Evolutionary conservation across 2,797 vertebrate genomes (phyloP).

Genomic region (Hoplostethus atlanticus): DNA sequence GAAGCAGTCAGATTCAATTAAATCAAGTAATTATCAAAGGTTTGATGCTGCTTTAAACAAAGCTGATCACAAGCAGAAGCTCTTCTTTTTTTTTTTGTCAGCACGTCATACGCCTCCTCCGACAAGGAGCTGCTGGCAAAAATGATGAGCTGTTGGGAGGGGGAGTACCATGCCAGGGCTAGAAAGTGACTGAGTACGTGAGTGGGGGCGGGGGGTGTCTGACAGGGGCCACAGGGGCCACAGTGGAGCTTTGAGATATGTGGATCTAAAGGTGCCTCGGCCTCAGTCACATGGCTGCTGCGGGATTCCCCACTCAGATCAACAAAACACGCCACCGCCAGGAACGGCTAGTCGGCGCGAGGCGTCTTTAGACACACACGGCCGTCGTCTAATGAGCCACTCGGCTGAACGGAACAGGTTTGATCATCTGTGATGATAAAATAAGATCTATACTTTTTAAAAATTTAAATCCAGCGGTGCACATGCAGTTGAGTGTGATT

Average conservation of each 20-base stretch:
- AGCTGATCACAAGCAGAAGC: slow-evolving; percentile 48
- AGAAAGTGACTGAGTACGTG: slow-evolving; percentile 31
- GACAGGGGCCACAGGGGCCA: slow-evolving; percentile 1
- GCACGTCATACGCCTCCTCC: slow-evolving; percentile 27
- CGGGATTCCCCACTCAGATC: slow-evolving; percentile 56
- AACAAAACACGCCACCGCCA: slow-evolving; percentile 42
- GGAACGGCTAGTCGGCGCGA: neutral
- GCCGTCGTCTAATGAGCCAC: slow-evolving; percentile 29
- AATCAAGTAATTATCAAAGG: slow-evolving; percentile 60
- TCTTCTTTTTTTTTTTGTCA: slow-evolving; percentile 27
- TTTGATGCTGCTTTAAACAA: slow-evolving; percentile 47
- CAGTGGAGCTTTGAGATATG: slow-evolving; percentile 36
- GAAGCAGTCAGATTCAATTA: slow-evolving; percentile 57
- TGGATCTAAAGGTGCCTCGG: slow-evolving; percentile 51
- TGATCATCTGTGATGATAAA: slow-evolving; percentile 29
- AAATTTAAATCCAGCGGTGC: slow-evolving; percentile 26
- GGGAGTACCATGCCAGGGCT: slow-evolving; percentile 3
- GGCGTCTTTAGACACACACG: neutral
- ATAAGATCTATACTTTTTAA: slow-evolving; percentile 47
- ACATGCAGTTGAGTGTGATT: slow-evolving; percentile 44
- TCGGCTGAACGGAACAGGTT: slow-evolving; percentile 4
- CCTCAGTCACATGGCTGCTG: slow-evolving; percentile 47
- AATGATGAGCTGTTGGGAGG: neutral
- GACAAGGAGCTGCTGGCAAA: slow-evolving; percentile 1
- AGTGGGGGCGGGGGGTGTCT: slow-evolving; percentile 16